These are phyloP conservation scores for Cheilosia scutellata DNA, from an alignment of 2,888 invertebrate species.

Conservation along the genomic window DNA sequence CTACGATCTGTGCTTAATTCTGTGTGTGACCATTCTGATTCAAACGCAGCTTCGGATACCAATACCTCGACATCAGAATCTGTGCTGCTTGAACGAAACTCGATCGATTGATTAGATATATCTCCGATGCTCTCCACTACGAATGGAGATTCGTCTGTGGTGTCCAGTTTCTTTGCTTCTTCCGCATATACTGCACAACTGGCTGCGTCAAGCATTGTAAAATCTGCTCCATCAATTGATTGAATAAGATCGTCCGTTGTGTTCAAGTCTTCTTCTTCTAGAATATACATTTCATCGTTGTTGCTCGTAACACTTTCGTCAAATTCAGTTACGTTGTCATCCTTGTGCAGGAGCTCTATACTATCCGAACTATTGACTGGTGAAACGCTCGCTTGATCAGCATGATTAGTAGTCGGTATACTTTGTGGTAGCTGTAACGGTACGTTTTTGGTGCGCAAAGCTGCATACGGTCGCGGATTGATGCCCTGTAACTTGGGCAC, in stretches of 20 bases:
- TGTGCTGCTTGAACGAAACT: slow-evolving; percentile 54
- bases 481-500: slow-evolving; percentile 41
- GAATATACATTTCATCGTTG: slow-evolving; percentile 66
- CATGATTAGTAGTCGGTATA: neutral
- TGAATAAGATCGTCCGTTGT: slow-evolving; percentile 42
- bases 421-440: neutral
- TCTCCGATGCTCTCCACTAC: slow-evolving; percentile 62
- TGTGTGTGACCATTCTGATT: slow-evolving; percentile 76
- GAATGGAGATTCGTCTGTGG: slow-evolving; percentile 70
- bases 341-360: slow-evolving; percentile 72
- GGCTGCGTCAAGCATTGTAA: slow-evolving; percentile 74
- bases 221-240: slow-evolving; percentile 73
- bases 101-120: slow-evolving; percentile 42
- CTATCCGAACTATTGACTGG: slow-evolving; percentile 68
- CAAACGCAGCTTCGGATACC: slow-evolving; percentile 76
- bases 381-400: neutral
- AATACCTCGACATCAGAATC: slow-evolving; percentile 79
- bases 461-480: slow-evolving; percentile 29
- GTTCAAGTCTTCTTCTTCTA: slow-evolving; percentile 26
- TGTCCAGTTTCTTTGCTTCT: slow-evolving; percentile 39
- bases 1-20: slow-evolving; percentile 55
- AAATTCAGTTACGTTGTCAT: slow-evolving; percentile 36
- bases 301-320: slow-evolving; percentile 47
- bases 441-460: slow-evolving; percentile 9
- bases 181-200: slow-evolving; percentile 35